Conservation (phyloP, 1,140 invertebrate species). For the Pseudoatta argentina region DNA sequence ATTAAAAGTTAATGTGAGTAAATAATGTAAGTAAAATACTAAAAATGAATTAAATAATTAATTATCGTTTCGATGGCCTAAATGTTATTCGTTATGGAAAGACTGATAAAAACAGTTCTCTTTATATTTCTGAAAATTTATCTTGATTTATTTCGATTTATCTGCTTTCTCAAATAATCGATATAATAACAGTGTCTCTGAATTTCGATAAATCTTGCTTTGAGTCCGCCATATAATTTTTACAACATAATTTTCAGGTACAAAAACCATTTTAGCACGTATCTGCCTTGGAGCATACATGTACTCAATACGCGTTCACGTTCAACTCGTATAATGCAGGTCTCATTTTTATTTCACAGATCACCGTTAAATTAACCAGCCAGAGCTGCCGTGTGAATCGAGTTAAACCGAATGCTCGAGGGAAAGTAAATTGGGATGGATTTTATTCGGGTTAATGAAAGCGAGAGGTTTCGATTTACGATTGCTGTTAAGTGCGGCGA, state of each 20-base stretch:
- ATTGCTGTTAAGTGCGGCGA: slow-evolving; percentile 27
- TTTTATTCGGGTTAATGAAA: slow-evolving; percentile 32
- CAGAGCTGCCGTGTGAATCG: background rate
- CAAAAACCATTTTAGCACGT: background rate
- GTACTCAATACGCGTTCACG: background rate
- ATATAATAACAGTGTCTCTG: background rate
- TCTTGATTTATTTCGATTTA: background rate
- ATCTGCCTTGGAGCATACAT: background rate
- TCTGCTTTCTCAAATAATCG: background rate
- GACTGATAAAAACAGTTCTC: background rate
- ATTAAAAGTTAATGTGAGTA: no score
- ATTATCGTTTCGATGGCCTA: background rate
- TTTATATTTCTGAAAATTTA: background rate
- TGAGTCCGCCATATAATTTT: background rate
- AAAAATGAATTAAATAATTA: slow-evolving; percentile 24
- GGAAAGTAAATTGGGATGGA: slow-evolving; percentile 27
- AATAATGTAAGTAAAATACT: no score
- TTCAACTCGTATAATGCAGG: background rate
- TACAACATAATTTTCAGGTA: background rate
- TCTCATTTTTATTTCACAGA: slow-evolving; percentile 26
- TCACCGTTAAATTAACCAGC: slow-evolving; percentile 45
- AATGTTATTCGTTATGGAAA: background rate
- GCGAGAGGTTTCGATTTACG: slow-evolving; percentile 35
- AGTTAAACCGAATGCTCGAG: background rate
- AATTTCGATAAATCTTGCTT: background rate